Evolutionary conservation across 2,888 invertebrate genomes (phyloP).

Genomic region (Amiota communis): DNA sequence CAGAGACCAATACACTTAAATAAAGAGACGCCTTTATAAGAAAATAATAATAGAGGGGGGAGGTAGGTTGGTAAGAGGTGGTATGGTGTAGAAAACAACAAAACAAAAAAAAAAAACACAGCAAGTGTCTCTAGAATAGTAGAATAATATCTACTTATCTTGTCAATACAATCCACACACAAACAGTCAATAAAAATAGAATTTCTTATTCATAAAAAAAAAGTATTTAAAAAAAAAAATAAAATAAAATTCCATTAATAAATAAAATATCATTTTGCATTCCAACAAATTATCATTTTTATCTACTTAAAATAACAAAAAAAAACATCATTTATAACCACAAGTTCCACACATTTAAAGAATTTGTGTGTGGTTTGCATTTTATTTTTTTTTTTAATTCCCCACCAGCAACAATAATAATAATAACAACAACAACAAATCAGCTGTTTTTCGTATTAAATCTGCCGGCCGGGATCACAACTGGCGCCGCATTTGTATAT

Average conservation of each 20-base stretch:
- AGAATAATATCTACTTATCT: no score
- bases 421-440: slow-evolving; percentile 17
- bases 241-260: no score
- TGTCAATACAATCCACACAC: no score
- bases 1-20: neutral
- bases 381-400: slow-evolving; percentile 1
- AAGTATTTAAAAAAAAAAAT: no score
- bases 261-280: neutral
- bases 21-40: neutral
- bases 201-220: no score
- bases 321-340: neutral
- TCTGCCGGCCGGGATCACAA: slow-evolving; percentile 10
- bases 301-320: neutral
- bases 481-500: neutral
- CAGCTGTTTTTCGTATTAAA: slow-evolving; percentile 14
- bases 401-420: neutral
- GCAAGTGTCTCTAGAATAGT: no score
- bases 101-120: no score
- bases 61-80: no score
- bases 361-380: neutral
- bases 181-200: no score
- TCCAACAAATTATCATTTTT: neutral
- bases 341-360: neutral
- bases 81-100: no score
- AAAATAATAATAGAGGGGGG: neutral